Conservation (phyloP, 2,888 invertebrate genomes). For the Bruchidius siliquastri region DNA sequence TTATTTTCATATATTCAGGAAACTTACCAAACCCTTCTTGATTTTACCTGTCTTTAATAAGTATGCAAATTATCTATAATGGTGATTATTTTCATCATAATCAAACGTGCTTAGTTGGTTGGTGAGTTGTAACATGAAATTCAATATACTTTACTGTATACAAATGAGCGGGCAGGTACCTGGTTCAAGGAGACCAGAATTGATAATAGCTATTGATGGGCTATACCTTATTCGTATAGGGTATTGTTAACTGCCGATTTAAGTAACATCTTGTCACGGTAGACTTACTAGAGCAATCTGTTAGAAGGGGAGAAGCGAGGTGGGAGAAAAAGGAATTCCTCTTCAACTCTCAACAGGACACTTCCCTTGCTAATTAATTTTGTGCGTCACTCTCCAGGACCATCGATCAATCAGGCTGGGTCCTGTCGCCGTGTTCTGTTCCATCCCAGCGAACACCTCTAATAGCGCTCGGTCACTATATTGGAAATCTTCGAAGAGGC, state of each 20-base stretch:
- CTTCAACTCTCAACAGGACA: not conserved
- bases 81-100: too few species aligned
- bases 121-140: too few species aligned
- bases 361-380: not conserved
- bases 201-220: too few species aligned
- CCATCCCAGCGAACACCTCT: not conserved
- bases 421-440: not conserved
- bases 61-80: too few species aligned
- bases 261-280: not conserved
- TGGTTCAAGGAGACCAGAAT: too few species aligned
- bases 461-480: not conserved
- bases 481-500: not conserved
- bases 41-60: too few species aligned
- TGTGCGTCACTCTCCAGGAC: not conserved
- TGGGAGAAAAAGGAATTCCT: not conserved
- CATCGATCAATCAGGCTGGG: not conserved
- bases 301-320: not conserved
- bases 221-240: too few species aligned
- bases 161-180: too few species aligned
- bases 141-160: too few species aligned
- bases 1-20: too few species aligned
- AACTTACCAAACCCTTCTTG: too few species aligned
- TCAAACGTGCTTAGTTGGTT: too few species aligned
- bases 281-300: not conserved
- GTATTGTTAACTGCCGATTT: not conserved